Conservation (phyloP, 2,797 vertebrate species). For the Nyctalus aviator region DNA sequence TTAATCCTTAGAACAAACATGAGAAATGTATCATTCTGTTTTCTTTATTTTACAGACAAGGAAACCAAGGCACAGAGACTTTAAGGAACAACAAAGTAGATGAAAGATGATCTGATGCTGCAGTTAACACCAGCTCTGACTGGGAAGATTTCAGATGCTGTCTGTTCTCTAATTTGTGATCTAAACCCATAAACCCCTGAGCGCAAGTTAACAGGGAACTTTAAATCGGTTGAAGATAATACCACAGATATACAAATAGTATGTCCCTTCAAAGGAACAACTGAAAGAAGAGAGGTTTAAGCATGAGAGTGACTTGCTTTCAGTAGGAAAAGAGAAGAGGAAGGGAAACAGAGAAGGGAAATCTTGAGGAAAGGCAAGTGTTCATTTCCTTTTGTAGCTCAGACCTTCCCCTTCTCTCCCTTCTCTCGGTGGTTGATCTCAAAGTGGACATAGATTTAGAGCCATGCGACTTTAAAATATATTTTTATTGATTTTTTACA, state of each 20-base stretch:
- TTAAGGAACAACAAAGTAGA: not conserved
- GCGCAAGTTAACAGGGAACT: not conserved
- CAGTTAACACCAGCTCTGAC: not conserved
- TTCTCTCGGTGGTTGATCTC: not conserved
- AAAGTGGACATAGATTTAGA: not conserved
- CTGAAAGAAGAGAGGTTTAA: not conserved
- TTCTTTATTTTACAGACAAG: not conserved
- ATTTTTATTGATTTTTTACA: too few relatives aligned
- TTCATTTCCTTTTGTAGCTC: slow-evolving; percentile 7
- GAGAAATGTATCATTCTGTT: not conserved
- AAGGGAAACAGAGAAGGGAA: not conserved
- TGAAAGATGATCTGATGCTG: not conserved
- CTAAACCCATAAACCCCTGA: not conserved
- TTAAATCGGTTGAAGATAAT: not conserved
- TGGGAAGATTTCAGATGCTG: not conserved
- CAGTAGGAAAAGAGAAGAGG: not conserved
- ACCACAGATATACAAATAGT: not conserved
- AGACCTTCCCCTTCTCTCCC: not conserved
- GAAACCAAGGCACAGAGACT: not conserved
- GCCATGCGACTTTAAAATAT: not conserved
- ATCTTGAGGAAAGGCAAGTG: not conserved
- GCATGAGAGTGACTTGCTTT: slow-evolving; percentile 2
- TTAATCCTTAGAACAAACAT: not conserved
- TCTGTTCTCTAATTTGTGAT: not conserved
- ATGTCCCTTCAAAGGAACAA: not conserved